Conservation (phyloP, 1,140 invertebrate species). For the Acromyrmex charruanus region DNA sequence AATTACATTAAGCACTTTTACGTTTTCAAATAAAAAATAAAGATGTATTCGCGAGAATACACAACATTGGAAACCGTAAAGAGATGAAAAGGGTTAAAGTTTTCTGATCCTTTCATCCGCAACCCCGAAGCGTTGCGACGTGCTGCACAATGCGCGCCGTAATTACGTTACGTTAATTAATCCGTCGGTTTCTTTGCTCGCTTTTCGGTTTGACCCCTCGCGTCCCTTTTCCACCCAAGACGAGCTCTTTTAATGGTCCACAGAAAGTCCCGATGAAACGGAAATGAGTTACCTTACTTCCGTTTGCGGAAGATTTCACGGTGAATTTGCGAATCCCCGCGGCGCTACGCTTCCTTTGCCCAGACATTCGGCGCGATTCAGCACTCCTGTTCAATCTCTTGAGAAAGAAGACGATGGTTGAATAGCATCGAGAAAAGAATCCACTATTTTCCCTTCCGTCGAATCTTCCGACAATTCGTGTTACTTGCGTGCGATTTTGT, state of each 20-base stretch:
- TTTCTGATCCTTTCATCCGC: slow-evolving; percentile 32
- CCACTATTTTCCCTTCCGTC: slow-evolving; percentile 45
- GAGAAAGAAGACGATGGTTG: slow-evolving; percentile 27
- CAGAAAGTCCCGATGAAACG: slow-evolving; percentile 74
- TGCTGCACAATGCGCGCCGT: slow-evolving; percentile 62
- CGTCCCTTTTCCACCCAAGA: not conserved
- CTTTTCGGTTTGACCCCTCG: slow-evolving; percentile 14
- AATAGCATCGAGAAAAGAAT: slow-evolving; percentile 22
- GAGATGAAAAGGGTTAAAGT: slow-evolving; percentile 51
- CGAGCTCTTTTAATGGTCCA: slow-evolving; percentile 73
- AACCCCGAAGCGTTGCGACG: slow-evolving; percentile 56
- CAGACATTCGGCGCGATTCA: slow-evolving; percentile 66
- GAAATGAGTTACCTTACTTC: slow-evolving; percentile 80
- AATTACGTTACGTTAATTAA: slow-evolving; percentile 81
- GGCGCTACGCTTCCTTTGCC: slow-evolving; percentile 8
- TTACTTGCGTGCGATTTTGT: slow-evolving; percentile 41
- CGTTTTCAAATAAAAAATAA: not conserved
- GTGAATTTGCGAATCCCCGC: slow-evolving; percentile 74
- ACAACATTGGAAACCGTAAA: not conserved
- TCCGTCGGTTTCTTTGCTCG: slow-evolving; percentile 62
- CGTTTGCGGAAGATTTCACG: slow-evolving; percentile 80
- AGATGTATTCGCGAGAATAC: not conserved
- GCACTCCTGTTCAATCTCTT: slow-evolving; percentile 66
- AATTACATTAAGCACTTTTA: not conserved
- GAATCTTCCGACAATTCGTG: slow-evolving; percentile 55